Percentiles rank a stretch among this genome's conserved stretches.
Evolutionary conservation across 2,888 invertebrate genomes (phyloP).

Genomic region (Augochlorella aurata): DNA sequence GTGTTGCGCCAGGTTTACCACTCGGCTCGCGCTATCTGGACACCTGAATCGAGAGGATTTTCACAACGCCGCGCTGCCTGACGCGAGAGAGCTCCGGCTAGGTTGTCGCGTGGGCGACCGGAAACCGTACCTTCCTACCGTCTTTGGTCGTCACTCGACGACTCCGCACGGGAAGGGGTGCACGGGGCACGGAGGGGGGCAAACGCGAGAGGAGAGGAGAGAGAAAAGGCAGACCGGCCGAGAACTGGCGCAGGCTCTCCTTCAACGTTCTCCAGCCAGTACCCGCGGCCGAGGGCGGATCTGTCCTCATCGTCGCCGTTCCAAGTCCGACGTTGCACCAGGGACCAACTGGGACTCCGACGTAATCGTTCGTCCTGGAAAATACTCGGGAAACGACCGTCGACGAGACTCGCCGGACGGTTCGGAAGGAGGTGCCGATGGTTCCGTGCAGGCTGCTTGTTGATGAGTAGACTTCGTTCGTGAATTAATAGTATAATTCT

Average conservation of each 20-base stretch:
- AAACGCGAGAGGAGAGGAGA: constrained; percentile 32
- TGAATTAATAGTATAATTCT: no score
- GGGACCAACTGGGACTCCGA: constrained; percentile 39
- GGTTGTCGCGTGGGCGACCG: constrained; percentile 79
- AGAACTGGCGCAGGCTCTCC: constrained; percentile 69
- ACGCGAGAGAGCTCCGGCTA: constrained; percentile 71
- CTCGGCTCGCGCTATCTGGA: constrained; percentile 67
- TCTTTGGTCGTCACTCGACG: constrained; percentile 75
- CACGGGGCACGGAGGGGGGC: constrained; percentile 36
- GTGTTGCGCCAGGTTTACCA: constrained; percentile 72
- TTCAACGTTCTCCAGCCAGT: constrained; percentile 65
- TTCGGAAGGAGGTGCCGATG: no score
- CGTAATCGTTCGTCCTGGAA: background rate
- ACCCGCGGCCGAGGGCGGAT: constrained; percentile 56
- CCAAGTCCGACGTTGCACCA: constrained; percentile 26
- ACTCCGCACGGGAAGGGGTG: constrained; percentile 42
- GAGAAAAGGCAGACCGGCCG: constrained; percentile 65
- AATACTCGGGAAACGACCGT: background rate
- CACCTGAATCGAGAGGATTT: constrained; percentile 75
- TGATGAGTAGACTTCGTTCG: background rate
- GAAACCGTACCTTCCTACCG: constrained; percentile 85
- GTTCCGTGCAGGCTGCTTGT: no score
- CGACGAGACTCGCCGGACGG: no score
- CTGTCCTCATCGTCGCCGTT: constrained; percentile 48
- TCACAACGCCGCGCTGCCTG: constrained; percentile 71